Base-by-base conservation (phyloP, 2,113 vertebrate genomes). In the Condylura cristata region DNA sequence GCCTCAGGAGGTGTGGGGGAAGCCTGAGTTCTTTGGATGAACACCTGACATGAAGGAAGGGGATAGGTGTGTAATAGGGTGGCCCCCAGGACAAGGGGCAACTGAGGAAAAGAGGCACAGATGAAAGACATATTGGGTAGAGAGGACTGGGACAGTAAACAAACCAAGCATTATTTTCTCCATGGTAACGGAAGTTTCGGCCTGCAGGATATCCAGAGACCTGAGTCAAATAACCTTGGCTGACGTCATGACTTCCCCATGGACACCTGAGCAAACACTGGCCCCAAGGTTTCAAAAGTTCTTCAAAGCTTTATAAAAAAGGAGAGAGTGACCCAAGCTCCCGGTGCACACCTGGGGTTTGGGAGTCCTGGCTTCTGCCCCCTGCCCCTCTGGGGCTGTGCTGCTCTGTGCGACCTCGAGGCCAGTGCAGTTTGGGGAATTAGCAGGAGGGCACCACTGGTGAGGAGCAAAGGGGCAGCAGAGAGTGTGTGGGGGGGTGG, bases 321-420 rank as follows among this genome's bases (percentile, higher is more conserved):
- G 14, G 80, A 80, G 74, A 41, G 46, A 66, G 18, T 60, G 39
- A 53, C 37, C 44, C 39, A 61, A 86, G 37, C 24, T 22, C 9
- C n/a, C 41, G 0, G 28, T 24, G 5, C 6, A 0, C 0, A 0
- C 32, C 22, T 8, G 48, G 74, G 56, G 46, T 34, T 74, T 34
- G 44, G 58, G 75, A 46, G 58, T 18, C 53, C 56, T 22, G 11
- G 61, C 32, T 37, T 51, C 74, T 48, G 58, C 5, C 5, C n/a
- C 32, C 18, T 32, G 39, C 34, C 65, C 71, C 24, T 10, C 65
- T n/a, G 48, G 24, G 26, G 32, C 41, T 30, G 10, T 26, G 44
- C 30, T 34, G 26, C 11, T n/a, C 32, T 32, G 12, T 34, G 66
- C 18, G 34, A 3, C 2, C 18, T 34, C 34, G 6, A 24, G 20